Conservation (phyloP, 2,888 invertebrate genomes). For the Brachyopa scutellaris region DNA sequence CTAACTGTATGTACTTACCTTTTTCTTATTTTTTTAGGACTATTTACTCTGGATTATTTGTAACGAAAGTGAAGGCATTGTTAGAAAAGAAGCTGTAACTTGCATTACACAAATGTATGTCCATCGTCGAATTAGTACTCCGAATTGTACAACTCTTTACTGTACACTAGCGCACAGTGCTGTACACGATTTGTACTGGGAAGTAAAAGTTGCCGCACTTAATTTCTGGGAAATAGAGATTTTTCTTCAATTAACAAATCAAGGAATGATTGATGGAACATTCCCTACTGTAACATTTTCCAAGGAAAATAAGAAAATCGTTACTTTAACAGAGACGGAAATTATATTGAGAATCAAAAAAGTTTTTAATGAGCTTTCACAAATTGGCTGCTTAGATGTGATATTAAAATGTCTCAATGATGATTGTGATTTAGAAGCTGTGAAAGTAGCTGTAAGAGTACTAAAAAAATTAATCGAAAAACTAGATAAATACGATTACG, state of each 20-base stretch:
- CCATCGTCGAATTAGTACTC: constrained; percentile 84
- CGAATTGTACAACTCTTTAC: constrained; percentile 84
- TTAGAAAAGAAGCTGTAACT: constrained; percentile 88
- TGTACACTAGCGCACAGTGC: constrained; percentile 87
- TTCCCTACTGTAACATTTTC: constrained; percentile 92
- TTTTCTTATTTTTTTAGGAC: constrained; percentile 80
- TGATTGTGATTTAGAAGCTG: constrained; percentile 88
- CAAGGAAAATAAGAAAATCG: constrained; percentile 89
- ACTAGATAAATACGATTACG: constrained; percentile 84
- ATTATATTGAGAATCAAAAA: constrained; percentile 84
- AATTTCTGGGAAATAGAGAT: constrained; percentile 89
- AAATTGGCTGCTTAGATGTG: constrained; percentile 87
- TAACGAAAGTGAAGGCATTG: constrained; percentile 89
- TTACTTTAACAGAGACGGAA: constrained; percentile 87
- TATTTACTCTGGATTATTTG: constrained; percentile 83
- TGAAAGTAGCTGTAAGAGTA: constrained; percentile 84
- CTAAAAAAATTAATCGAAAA: constrained; percentile 82
- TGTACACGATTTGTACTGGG: constrained; percentile 90
- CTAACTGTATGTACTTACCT: too few relatives aligned
- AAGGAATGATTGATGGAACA: constrained; percentile 92
- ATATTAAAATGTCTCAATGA: constrained; percentile 86
- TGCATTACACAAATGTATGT: constrained; percentile 87
- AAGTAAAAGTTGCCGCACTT: constrained; percentile 88
- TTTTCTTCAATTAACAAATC: constrained; percentile 85
- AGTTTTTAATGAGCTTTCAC: constrained; percentile 86